Conservation (phyloP, 2,797 vertebrate species). For the Cirrhinus molitorella region DNA sequence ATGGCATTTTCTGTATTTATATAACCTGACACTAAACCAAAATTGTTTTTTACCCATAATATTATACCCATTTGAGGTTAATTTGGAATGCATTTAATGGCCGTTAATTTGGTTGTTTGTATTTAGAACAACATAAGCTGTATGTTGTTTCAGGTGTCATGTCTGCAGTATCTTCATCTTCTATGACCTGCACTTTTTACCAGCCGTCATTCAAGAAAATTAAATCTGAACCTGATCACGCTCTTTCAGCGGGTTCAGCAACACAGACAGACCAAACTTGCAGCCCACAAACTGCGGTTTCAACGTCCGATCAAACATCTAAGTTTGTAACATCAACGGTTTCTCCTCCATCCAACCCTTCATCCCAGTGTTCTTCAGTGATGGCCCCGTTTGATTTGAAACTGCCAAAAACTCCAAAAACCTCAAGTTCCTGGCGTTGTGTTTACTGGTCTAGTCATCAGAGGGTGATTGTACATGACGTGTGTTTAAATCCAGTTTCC, state of each 20-base stretch:
- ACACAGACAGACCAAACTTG: not conserved
- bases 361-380: not conserved
- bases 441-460: not conserved
- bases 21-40: no score
- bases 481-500: constrained; percentile 23
- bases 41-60: no score
- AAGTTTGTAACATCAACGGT: not conserved
- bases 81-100: not conserved
- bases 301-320: not conserved
- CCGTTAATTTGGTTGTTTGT: constrained; percentile 10
- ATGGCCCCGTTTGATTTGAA: not conserved
- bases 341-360: not conserved
- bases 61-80: not conserved
- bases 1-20: no score
- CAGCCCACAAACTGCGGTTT: not conserved
- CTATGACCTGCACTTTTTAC: not conserved
- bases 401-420: not conserved
- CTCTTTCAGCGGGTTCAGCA: not conserved
- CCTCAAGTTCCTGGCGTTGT: not conserved
- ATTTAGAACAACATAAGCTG: constrained; percentile 18
- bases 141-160: constrained; percentile 1
- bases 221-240: not conserved
- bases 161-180: not conserved
- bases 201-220: not conserved
- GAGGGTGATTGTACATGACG: not conserved